Base-by-base conservation (phyloP, 2,113 vertebrate genomes). In the Istiophorus platypterus region DNA sequence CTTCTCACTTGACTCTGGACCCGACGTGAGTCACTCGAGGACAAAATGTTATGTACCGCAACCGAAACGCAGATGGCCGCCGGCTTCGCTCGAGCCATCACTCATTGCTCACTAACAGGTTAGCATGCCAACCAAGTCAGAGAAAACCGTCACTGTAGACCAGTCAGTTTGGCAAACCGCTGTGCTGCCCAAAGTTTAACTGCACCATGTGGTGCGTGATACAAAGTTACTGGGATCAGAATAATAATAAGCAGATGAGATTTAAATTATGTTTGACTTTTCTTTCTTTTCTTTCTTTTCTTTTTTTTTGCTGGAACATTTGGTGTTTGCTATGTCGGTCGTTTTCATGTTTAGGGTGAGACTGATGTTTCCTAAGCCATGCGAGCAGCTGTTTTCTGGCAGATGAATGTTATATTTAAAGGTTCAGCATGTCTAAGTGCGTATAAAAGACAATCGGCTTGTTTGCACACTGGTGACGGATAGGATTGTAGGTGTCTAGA, bases 1-100 rank as follows among this genome's bases (percentile, higher is more conserved):
- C 39, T 51, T 67, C 59, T 65, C 31, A 77, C 69, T 85, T 85
- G 73, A 67, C 76, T 34, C 13, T 59, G 77, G 29, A 71, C 82
- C 79, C 73, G 26, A 52, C 74, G 54, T 91, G 89, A 92, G 87
- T 90, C 88, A 86, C 76, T 59, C 62, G 76, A 91, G 92, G 90
- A 94, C 92, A 89, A 92, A 93, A 93, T 93, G 93, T 95, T 85
- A 86, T 92, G 93, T 87, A 76, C 86, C 83, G 85, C 88, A 76
- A 76, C 83, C 88, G 90, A 92, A 89, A 87, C 93, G 42, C 94
- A 94, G 94, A 95, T 94, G 94, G 94, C 91, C 41, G n/a, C 67
- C 85, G 91, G 91, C 86, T 86, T 87, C 75, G 78, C 89, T 89
- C 88, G 92, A 92, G 89, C 93, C 91, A 85, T 85, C 87, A 75